phyloP scores from a whole-genome alignment of 2,888 invertebrate genomes.

The Galeruca laticollis region DNA sequence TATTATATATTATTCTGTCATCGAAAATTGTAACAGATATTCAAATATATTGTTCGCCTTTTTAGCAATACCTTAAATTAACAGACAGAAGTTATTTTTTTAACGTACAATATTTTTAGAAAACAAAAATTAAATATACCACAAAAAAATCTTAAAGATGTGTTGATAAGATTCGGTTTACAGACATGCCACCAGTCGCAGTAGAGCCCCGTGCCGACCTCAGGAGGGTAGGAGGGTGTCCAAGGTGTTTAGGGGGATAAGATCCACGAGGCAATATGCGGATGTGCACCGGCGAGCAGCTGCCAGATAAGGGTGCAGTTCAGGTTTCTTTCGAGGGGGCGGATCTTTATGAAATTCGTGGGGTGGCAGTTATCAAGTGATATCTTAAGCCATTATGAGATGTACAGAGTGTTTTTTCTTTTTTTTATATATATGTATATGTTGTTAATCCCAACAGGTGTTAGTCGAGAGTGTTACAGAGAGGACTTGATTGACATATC shows the following conservation, averaged over 20 bases:
- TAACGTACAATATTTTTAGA: background rate
- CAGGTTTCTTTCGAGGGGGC: conserved; percentile 49
- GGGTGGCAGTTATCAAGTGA: conserved; percentile 42
- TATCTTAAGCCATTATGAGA: conserved; percentile 36
- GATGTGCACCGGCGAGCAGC: conserved; percentile 54
- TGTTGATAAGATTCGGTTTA: conserved; percentile 52
- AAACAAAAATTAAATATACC: conserved; percentile 39
- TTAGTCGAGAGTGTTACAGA: background rate
- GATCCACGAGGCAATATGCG: conserved; percentile 49
- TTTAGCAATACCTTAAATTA: background rate
- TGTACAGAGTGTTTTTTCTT: conserved; percentile 23
- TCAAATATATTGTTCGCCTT: background rate
- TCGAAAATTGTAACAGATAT: background rate
- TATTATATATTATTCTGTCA: background rate
- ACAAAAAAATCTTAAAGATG: conserved; percentile 49
- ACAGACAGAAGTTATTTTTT: background rate
- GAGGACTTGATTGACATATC: background rate
- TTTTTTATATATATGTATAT: background rate
- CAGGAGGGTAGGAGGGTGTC: conserved; percentile 37
- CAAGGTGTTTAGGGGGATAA: conserved; percentile 52
- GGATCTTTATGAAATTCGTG: conserved; percentile 37
- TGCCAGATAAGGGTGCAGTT: conserved; percentile 50
- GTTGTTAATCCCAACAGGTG: conserved; percentile 30
- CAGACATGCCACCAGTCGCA: conserved; percentile 42
- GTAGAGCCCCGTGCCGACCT: conserved; percentile 31